Evolutionary conservation across 1,140 invertebrate species (phyloP), one percentile per base, ranked within the genome.

Genomic region (Zaprionus vittiger): DNA sequence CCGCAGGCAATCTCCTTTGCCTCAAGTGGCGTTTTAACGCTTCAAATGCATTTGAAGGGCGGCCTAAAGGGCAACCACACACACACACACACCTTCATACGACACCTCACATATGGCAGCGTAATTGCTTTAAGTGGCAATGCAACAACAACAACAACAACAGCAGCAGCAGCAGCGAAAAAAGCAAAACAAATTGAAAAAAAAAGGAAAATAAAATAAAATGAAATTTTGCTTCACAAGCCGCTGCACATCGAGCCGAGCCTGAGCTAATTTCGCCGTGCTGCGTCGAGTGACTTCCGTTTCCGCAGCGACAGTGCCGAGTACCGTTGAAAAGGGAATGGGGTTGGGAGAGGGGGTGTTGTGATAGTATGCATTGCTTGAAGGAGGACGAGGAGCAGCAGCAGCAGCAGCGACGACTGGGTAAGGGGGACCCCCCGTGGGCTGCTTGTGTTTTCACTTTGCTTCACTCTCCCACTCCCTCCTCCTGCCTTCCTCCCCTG

Each of bases 21-120:
- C 66, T 74, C 55, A 73, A 87, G 84, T 79, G 84, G 78, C 84
- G 69, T 89, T 89, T 89, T 89, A 89, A 89, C 84, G 84, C 84
- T 89, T 89, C 85, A 84, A 71, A 84, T 89, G 81, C 81, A 74
- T 67, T 60, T 73, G 74, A 69, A 89, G 84, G 61, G 69, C 74
- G 59, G 60, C 70, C 75, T 64, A 74, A 72, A 74, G 84, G 77
- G 71, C 73, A 75, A 74, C 65, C 55, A 56, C 44, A 63, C 62
- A 65, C 61, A 65, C 55, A 47, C 63, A 71, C 52, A 61, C 47
- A 66, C 60, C 14, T 17, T 14, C 24, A 44, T 7, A 47, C 2
- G 41, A 6, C n/a, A 47, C n/a, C 41, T 17, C 28, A 28, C 26
- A 70, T 62, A 66, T 59, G 47, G 31, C 52, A 24, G n/a, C 31